Base-by-base conservation (phyloP, 1,140 invertebrate species). In the Cydia fagiglandana region DNA sequence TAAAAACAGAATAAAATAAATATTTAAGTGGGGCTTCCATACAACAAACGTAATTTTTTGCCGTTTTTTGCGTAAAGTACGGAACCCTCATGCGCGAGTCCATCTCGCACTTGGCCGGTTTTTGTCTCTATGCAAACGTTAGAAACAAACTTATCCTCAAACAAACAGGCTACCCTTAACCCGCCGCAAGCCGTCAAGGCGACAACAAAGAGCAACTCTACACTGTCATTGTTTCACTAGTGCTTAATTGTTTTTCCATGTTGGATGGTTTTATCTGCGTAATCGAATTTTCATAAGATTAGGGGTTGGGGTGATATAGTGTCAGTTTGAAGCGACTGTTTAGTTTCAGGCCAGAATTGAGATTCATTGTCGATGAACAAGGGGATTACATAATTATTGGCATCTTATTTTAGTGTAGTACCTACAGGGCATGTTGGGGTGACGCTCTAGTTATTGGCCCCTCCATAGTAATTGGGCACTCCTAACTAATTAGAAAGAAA, bases 191-290 rank as follows among this genome's bases (percentile, higher is more conserved):
- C 85, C 82, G 34, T 74, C 87, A 81, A 85, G 86, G 86, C 88
- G 88, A 89, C 85, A 86, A 90, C 88, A 91, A 90, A 91, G 87
- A 85, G 84, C 75, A 88, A 90, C 84, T 91, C 90, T 90, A 91
- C 84, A 88, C 80, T 82, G 84, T 88, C 88, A 88, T 91, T 89
- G 89, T 90, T 86, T 87, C 80, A 89, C 82, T 87, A 89, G 88
- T 86, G 83, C 81, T 82, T 91, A 91, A 92, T 92, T 92, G 90
- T 92, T 92, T 92, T 92, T 92, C 90, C 89, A 85, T 92, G 90
- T 91, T 87, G 84, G 84, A 85, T 75, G 74, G 75, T 78, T 84
- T 91, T 86, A 91, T 91, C 87, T 84, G 76, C 81, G 87, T 90
- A 89, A 92, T 91, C 89, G 83, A 90, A 91, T 90, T 85, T 88